Evolutionary conservation across 2,797 vertebrate species (phyloP).

Genomic region (Bradypodion ventrale): DNA sequence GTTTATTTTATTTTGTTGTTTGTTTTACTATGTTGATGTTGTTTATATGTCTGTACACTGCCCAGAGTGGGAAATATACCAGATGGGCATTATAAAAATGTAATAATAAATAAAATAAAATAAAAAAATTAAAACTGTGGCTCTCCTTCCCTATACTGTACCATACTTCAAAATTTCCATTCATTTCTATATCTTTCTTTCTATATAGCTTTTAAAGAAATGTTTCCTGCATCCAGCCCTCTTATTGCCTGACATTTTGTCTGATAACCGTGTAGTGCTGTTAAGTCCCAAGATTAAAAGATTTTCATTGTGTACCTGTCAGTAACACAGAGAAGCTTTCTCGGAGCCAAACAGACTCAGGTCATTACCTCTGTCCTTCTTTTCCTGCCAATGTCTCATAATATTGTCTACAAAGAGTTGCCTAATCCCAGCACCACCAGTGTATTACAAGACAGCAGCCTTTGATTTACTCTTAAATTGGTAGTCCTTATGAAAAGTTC

Average conservation of each 20-base stretch:
- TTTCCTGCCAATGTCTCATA: background rate
- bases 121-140: no score
- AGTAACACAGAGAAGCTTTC: conserved; percentile 11
- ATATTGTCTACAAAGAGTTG: background rate
- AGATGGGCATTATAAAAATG: no score
- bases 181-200: background rate
- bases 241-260: conserved; percentile 15
- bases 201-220: background rate
- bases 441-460: background rate
- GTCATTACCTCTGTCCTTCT: conserved; percentile 23
- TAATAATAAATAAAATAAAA: no score
- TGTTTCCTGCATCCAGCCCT: background rate
- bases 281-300: conserved; percentile 18
- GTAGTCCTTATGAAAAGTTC: background rate
- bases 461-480: conserved; percentile 3
- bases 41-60: no score
- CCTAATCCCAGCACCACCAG: conserved; percentile 33
- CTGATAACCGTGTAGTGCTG: background rate
- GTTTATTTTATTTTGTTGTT: no score
- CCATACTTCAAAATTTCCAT: background rate
- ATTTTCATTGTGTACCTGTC: conserved; percentile 10
- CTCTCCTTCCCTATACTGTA: no score
- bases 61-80: no score
- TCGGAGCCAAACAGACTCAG: conserved; percentile 6
- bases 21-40: no score